Conservation (phyloP, 2,113 vertebrate species). For the Psilopsiagon aurifrons region DNA sequence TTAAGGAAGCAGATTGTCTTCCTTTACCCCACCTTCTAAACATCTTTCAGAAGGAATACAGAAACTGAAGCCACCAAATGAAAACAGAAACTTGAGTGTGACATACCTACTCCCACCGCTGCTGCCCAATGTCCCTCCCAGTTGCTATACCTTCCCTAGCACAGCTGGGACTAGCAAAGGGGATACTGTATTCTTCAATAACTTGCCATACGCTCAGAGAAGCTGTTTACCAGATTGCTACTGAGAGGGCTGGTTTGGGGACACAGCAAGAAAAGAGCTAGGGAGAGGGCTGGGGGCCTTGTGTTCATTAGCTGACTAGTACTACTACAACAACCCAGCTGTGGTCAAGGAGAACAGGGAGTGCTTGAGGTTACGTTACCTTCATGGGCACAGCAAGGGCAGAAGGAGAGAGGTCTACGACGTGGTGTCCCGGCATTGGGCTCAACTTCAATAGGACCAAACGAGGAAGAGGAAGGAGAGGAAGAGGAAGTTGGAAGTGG, state of each 20-base stretch:
- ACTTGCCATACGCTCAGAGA: slow-evolving; percentile 56
- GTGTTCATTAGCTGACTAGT: slow-evolving; percentile 33
- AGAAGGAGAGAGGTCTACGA: slow-evolving; percentile 98
- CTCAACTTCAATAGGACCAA: slow-evolving; percentile 90
- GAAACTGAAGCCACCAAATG: slow-evolving; percentile 12
- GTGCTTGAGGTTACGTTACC: slow-evolving; percentile 88
- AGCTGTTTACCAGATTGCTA: slow-evolving; percentile 41
- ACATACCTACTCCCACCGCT: neutral
- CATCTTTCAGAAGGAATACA: neutral
- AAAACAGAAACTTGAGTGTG: neutral
- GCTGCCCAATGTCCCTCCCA: slow-evolving; percentile 6
- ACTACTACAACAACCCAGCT: slow-evolving; percentile 73
- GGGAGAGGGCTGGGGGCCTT: neutral
- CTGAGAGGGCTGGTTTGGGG: neutral
- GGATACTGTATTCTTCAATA: slow-evolving; percentile 75
- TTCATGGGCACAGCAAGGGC: slow-evolving; percentile 98
- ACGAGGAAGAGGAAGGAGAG: slow-evolving; percentile 71
- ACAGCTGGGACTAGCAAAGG: slow-evolving; percentile 56
- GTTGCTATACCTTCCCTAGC: neutral
- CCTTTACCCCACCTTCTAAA: neutral
- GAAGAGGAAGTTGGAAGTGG: slow-evolving; percentile 74
- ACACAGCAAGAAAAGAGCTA: slow-evolving; percentile 21
- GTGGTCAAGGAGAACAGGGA: slow-evolving; percentile 61
- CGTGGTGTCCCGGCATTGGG: slow-evolving; percentile 94
- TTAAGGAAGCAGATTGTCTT: neutral